A percentile compares a stretch with the other conserved stretches of the same genome.
Evolutionary conservation across 2,797 vertebrate species (phyloP).

Genomic region (Scolopax bukidnonensis): DNA sequence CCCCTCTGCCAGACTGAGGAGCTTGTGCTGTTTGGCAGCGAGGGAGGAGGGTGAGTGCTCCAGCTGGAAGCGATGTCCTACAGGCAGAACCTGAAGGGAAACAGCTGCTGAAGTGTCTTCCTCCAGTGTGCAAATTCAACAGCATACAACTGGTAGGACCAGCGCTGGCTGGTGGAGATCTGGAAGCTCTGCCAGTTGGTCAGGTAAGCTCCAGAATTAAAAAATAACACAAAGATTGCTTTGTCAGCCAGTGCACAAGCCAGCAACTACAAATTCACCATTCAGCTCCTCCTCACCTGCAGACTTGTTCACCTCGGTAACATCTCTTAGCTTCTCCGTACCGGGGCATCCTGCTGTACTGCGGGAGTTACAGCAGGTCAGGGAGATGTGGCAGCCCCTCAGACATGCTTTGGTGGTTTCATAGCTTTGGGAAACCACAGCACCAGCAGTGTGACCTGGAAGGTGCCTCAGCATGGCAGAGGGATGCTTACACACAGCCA

Average conservation of each 20-base stretch:
- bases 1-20: background rate
- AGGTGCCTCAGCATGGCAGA: background rate
- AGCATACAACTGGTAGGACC: background rate
- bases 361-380: accelerated
- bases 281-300: background rate
- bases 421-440: background rate
- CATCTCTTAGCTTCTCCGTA: background rate
- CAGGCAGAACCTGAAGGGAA: background rate
- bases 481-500: too few species aligned
- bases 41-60: background rate
- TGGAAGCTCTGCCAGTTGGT: background rate
- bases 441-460: background rate
- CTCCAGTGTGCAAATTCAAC: background rate
- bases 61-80: background rate
- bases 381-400: background rate
- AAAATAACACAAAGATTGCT: background rate
- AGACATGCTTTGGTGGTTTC: accelerated
- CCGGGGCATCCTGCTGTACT: background rate
- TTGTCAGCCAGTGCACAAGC: background rate
- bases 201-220: background rate
- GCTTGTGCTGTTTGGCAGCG: accelerated
- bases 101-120: background rate
- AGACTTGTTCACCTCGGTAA: background rate
- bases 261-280: background rate
- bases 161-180: background rate